Conservation (phyloP, 1,140 invertebrate genomes). For the Heliothis subflexa region DNA sequence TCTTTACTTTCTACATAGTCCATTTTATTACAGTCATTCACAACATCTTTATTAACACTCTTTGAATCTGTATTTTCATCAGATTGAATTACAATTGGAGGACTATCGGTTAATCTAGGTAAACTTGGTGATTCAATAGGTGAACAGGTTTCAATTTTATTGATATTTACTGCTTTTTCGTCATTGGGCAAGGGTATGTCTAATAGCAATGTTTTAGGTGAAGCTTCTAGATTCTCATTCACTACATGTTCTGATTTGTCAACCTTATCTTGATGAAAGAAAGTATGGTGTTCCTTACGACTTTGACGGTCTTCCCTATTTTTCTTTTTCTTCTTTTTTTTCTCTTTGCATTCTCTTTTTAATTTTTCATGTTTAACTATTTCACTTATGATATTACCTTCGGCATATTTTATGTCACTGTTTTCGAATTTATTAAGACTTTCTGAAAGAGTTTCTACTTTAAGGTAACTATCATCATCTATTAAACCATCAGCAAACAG, state of each 20-base stretch:
- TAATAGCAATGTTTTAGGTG: constrained; percentile 70
- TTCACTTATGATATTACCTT: constrained; percentile 58
- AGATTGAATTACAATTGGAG: constrained; percentile 62
- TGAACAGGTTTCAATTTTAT: constrained; percentile 68
- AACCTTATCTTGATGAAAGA: constrained; percentile 85
- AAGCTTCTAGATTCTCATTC: constrained; percentile 63
- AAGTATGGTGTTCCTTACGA: constrained; percentile 89
- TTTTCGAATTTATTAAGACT: constrained; percentile 73
- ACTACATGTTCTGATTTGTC: constrained; percentile 62
- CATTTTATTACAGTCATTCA: constrained; percentile 60
- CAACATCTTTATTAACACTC: constrained; percentile 48
- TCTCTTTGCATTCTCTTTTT: constrained; percentile 90
- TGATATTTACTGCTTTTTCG: constrained; percentile 55
- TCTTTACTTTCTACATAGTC: constrained; percentile 64
- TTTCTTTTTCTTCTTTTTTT: constrained; percentile 94
- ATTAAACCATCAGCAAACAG: constrained; percentile 88
- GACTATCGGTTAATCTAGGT: constrained; percentile 83
- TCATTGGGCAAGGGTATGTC: constrained; percentile 78
- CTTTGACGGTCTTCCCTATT: constrained; percentile 92
- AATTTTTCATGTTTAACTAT: constrained; percentile 77
- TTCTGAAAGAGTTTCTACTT: constrained; percentile 73
- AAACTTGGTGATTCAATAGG: constrained; percentile 79
- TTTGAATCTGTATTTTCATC: constrained; percentile 59
- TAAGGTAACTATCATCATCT: constrained; percentile 70
- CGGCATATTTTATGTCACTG: constrained; percentile 87